Percentiles rank a stretch among this genome's conserved stretches.
These are phyloP conservation scores for Syngnathus acus DNA, from an alignment of 2,797 vertebrate genomes.

Conservation along the genomic window DNA sequence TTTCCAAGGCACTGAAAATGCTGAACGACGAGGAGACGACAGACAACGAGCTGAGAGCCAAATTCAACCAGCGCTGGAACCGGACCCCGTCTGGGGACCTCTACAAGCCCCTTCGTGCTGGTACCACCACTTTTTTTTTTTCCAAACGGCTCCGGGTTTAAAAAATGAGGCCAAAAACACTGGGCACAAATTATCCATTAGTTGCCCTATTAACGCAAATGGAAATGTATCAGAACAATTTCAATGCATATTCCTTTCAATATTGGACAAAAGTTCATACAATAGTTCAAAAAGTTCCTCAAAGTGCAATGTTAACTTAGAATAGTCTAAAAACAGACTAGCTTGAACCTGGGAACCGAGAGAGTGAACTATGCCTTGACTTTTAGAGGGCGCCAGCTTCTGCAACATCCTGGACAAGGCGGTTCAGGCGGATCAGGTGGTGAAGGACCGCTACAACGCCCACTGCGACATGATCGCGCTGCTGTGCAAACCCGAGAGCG, in stretches of 20 bases:
- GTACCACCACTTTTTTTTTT: slow-evolving; percentile 50
- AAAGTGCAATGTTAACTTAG: no score
- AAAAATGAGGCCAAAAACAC: no score
- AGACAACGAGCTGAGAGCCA: slow-evolving; percentile 86
- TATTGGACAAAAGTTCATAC: no score
- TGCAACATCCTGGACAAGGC: slow-evolving; percentile 83
- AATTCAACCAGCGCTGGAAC: slow-evolving; percentile 96
- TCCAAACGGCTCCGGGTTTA: no score
- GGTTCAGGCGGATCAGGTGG: slow-evolving; percentile 87
- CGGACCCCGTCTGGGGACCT: slow-evolving; percentile 91
- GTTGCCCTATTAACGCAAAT: no score
- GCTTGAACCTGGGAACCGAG: no score
- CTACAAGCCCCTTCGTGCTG: slow-evolving; percentile 87
- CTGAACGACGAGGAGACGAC: slow-evolving; percentile 88
- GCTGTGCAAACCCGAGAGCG: slow-evolving; percentile 86
- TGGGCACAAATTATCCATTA: no score
- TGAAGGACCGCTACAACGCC: slow-evolving; percentile 83
- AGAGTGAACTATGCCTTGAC: no score
- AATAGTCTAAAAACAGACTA: no score
- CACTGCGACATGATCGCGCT: slow-evolving; percentile 89
- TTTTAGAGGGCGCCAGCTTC: slow-evolving; percentile 83
- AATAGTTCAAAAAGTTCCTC: no score
- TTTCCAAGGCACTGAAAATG: slow-evolving; percentile 81
- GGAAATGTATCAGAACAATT: no score
- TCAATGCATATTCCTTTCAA: no score